Conservation (phyloP, 2,113 vertebrate genomes). For the Cryptotis parvus region DNA sequence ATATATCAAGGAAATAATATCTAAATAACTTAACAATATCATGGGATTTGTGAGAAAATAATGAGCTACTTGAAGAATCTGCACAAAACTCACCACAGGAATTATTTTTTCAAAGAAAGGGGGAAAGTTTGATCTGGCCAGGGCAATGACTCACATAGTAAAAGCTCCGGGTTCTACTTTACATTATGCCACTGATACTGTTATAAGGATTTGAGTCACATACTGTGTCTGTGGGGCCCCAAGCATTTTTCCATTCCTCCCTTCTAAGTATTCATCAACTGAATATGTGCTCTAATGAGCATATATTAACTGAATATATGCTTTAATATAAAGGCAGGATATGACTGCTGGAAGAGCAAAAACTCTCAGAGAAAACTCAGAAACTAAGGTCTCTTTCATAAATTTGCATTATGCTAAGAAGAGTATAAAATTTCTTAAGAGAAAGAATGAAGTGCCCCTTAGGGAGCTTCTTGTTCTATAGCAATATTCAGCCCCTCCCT, state of each 20-base stretch:
- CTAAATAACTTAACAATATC: slow-evolving; percentile 60
- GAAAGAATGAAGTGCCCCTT: background rate
- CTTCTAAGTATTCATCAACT: slow-evolving; percentile 12
- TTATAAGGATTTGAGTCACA: background rate
- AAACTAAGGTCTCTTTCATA: background rate
- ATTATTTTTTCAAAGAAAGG: slow-evolving; percentile 68
- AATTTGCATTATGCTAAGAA: slow-evolving; percentile 7
- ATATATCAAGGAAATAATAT: slow-evolving; percentile 63
- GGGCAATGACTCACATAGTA: background rate
- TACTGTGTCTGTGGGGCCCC: background rate
- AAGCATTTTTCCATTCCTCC: background rate
- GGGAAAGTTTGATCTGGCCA: slow-evolving; percentile 26
- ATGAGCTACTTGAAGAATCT: slow-evolving; percentile 51
- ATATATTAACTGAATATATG: slow-evolving; percentile 14
- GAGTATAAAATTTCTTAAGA: background rate
- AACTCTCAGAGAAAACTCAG: background rate
- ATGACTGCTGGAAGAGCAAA: slow-evolving; percentile 18
- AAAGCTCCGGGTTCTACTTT: slow-evolving; percentile 38
- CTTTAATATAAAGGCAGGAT: slow-evolving; percentile 31
- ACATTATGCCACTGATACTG: background rate
- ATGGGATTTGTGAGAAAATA: slow-evolving; percentile 42
- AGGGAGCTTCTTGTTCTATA: background rate
- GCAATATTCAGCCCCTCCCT: background rate
- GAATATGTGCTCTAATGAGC: slow-evolving; percentile 41
- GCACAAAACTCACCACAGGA: slow-evolving; percentile 57